phyloP scores from a whole-genome alignment of 2,113 vertebrate genomes.

The Toxotes jaculatrix region DNA sequence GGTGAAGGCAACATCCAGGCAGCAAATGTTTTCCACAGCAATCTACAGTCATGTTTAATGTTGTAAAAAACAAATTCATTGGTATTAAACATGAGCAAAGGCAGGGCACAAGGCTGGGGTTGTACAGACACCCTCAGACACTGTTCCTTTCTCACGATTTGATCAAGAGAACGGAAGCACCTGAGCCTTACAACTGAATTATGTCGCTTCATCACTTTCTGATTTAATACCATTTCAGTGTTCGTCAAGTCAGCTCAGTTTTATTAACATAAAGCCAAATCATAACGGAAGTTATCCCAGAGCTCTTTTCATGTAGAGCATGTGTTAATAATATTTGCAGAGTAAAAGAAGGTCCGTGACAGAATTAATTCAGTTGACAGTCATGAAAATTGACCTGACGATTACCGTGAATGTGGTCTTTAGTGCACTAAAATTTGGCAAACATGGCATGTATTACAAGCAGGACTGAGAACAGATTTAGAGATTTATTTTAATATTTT shows the following conservation, averaged over 20 bases:
- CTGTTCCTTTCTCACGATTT: constrained; percentile 30
- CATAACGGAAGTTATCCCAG: too few relatives aligned
- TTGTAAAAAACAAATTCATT: constrained; percentile 13
- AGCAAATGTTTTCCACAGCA: neutral
- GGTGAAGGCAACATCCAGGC: constrained; percentile 3
- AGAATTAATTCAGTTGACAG: constrained; percentile 12
- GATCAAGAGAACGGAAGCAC: constrained; percentile 43
- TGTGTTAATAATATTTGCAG: constrained; percentile 4
- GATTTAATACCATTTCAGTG: constrained; percentile 23
- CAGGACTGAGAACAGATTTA: constrained; percentile 76
- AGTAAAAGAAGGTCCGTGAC: constrained; percentile 1
- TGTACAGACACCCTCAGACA: neutral
- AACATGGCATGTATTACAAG: constrained; percentile 48
- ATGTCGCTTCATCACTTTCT: constrained; percentile 40
- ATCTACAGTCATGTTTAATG: neutral
- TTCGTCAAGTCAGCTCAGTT: neutral
- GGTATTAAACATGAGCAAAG: neutral
- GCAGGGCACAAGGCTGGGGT: neutral
- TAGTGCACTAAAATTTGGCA: constrained; percentile 32
- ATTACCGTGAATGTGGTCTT: neutral
- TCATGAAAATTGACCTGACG: constrained; percentile 25
- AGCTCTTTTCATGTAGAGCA: too few relatives aligned
- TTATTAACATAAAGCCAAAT: too few relatives aligned
- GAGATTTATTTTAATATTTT: constrained; percentile 75
- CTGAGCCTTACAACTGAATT: constrained; percentile 39